A percentile compares a stretch with the other conserved stretches of the same genome.
Evolutionary conservation across 2,888 invertebrate species (phyloP).

Genomic region (Stenichneumon culpator): DNA sequence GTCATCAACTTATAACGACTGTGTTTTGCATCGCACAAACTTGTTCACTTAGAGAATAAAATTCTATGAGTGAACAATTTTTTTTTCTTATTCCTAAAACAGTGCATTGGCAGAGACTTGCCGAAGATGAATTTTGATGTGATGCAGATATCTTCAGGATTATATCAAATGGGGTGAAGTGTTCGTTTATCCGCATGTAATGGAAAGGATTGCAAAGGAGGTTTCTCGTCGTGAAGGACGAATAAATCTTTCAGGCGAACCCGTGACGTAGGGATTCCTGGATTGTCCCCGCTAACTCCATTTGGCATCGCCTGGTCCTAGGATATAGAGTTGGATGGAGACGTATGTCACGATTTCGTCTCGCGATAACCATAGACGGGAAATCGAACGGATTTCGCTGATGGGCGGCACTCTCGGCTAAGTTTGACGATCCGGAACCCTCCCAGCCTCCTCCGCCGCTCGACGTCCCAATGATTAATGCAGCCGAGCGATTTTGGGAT

Average conservation of each 20-base stretch:
- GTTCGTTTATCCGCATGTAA: background rate
- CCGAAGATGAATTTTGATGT: no score
- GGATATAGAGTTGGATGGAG: background rate
- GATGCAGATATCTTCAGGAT: no score
- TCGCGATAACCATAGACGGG: slow-evolving; percentile 35
- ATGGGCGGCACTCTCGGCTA: slow-evolving; percentile 27
- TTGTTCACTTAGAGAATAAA: no score
- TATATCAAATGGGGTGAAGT: background rate
- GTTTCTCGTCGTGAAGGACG: background rate
- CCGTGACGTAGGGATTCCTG: background rate
- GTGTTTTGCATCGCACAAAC: no score
- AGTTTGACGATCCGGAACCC: slow-evolving; percentile 54
- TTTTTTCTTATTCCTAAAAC: no score
- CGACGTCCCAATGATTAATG: slow-evolving; percentile 55
- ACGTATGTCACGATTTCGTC: slow-evolving; percentile 25
- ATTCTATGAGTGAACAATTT: no score
- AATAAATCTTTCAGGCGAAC: no score
- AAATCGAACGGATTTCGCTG: slow-evolving; percentile 52
- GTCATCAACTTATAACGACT: no score
- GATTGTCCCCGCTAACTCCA: background rate
- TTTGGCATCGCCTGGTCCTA: background rate
- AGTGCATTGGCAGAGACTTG: no score
- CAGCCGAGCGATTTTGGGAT: slow-evolving; percentile 48
- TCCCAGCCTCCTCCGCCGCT: background rate
- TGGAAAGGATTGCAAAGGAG: background rate